Conservation (phyloP, 2,888 invertebrate species). For the Oxystoma pomonae region DNA sequence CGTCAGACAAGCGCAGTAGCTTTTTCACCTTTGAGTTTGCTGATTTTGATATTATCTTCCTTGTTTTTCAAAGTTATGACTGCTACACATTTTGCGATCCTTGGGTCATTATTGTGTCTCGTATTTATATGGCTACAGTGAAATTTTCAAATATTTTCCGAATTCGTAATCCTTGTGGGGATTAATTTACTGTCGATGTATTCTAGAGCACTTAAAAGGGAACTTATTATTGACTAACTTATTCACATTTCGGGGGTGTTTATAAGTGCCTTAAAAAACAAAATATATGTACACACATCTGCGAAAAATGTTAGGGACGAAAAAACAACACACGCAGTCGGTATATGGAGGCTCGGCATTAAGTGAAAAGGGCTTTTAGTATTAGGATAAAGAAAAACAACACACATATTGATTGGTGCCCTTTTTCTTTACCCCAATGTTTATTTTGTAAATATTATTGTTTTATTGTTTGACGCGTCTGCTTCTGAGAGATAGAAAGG, state of each 20-base stretch:
- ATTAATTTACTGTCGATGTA: neutral
- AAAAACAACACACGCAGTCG: neutral
- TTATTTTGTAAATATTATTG: slow-evolving; percentile 25
- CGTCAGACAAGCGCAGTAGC: too few species aligned
- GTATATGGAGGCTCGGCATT: slow-evolving; percentile 8
- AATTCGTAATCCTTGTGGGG: too few species aligned
- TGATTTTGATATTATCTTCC: too few species aligned
- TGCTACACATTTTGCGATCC: too few species aligned
- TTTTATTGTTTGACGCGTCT: slow-evolving; percentile 17
- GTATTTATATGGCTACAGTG: too few species aligned
- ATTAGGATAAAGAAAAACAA: slow-evolving; percentile 25
- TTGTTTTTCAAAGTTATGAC: too few species aligned
- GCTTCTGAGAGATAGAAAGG: slow-evolving; percentile 4
- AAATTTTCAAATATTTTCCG: too few species aligned
- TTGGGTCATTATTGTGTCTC: too few species aligned
- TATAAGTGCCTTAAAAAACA: neutral
- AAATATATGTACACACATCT: neutral
- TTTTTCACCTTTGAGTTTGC: too few species aligned
- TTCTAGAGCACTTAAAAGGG: neutral
- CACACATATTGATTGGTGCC: slow-evolving; percentile 23
- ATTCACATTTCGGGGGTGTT: neutral
- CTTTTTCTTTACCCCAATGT: slow-evolving; percentile 20
- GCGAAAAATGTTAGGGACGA: neutral
- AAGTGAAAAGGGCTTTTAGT: slow-evolving; percentile 24
- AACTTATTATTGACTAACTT: neutral